Conservation (phyloP, 2,888 invertebrate genomes). For the Scaptomyza cyrtandrae region DNA sequence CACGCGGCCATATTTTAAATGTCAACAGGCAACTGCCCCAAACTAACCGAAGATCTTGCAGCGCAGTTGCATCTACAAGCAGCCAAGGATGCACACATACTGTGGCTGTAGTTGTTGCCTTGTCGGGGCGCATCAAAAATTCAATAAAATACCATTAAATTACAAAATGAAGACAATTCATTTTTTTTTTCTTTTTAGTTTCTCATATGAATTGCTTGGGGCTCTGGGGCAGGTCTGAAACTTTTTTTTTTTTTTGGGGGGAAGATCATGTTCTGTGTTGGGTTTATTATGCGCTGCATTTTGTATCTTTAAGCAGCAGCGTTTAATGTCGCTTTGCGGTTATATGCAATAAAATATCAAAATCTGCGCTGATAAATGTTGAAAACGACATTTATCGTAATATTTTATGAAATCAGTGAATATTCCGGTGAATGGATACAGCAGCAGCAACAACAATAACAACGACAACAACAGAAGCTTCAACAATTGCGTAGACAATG, state of each 20-base stretch:
- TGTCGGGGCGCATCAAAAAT: conserved; percentile 75
- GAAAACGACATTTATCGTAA: conserved; percentile 74
- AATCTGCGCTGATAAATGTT: conserved; percentile 68
- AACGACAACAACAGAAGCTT: conserved; percentile 18
- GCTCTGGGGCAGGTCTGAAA: conserved; percentile 28
- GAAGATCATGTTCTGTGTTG: conserved; percentile 21
- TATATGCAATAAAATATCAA: conserved; percentile 80
- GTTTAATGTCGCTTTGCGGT: conserved; percentile 82
- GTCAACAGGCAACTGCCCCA: conserved; percentile 62
- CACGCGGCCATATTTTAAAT: conserved; percentile 83
- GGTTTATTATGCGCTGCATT: conserved; percentile 54
- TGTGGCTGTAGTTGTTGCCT: conserved; percentile 31
- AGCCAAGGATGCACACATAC: conserved; percentile 50
- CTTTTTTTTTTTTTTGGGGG: conserved; percentile 6
- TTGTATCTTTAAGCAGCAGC: conserved; percentile 74
- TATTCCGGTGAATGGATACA: conserved; percentile 52
- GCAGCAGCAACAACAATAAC: conserved; percentile 21
- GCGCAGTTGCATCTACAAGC: conserved; percentile 5
- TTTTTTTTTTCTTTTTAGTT: conserved; percentile 49
- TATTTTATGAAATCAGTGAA: conserved; percentile 79
- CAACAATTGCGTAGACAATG: conserved; percentile 48
- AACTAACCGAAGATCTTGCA: conserved; percentile 17
- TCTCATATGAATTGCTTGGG: conserved; percentile 18
- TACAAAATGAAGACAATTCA: conserved; percentile 81
- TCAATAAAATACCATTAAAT: conserved; percentile 83